Evolutionary conservation across 2,113 vertebrate species (phyloP).

Genomic region (Hippocampus abdominalis): DNA sequence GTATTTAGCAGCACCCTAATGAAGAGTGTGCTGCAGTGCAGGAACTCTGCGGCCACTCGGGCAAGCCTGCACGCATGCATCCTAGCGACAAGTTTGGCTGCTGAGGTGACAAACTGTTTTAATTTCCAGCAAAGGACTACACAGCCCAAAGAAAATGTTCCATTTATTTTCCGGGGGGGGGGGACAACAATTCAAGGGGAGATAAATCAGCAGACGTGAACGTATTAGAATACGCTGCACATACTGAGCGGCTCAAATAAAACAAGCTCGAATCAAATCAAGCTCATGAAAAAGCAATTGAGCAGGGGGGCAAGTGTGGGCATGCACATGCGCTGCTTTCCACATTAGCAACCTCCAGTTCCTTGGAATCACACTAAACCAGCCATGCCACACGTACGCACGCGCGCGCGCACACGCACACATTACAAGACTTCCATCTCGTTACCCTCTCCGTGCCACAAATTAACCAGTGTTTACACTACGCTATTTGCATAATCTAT

Average conservation of each 20-base stretch:
- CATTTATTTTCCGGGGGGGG: neutral
- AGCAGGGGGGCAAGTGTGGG: neutral
- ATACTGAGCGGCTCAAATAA: constrained; percentile 5
- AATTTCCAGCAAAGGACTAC: neutral
- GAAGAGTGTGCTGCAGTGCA: constrained; percentile 25
- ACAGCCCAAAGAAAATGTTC: neutral
- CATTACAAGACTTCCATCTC: constrained; percentile 26
- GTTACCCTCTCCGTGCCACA: constrained; percentile 16
- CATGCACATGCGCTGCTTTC: neutral
- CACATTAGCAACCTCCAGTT: neutral
- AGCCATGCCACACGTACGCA: neutral
- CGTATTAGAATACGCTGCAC: neutral
- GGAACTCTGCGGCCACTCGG: constrained; percentile 15
- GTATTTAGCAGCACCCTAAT: constrained; percentile 15
- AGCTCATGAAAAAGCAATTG: neutral
- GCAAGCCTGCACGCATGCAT: constrained; percentile 15
- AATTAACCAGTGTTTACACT: constrained; percentile 48
- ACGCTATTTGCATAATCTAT: constrained; percentile 46
- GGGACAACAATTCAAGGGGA: neutral
- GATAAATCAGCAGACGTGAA: neutral
- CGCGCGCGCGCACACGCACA: neutral
- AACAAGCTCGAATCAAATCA: neutral
- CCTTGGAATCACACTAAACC: neutral
- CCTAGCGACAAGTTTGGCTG: neutral
- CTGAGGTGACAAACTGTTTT: neutral